phyloP scores from a whole-genome alignment of 1,140 invertebrate genomes.

The Temnothorax curvispinosus region DNA sequence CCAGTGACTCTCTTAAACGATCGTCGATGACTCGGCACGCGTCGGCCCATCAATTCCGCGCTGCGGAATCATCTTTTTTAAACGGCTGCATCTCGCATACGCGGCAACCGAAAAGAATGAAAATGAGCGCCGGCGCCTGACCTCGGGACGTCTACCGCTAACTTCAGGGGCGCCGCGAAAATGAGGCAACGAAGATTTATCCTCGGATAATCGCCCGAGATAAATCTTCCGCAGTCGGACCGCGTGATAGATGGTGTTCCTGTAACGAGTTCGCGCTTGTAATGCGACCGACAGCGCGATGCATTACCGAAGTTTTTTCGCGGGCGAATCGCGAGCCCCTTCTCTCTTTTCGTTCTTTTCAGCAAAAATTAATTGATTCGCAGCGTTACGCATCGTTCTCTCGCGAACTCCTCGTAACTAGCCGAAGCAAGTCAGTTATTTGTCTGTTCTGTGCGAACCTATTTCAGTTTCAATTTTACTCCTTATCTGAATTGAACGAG shows the following conservation, averaged over 20 bases:
- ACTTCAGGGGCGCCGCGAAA: slow-evolving; percentile 27
- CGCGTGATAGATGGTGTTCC: slow-evolving; percentile 49
- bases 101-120: slow-evolving; percentile 1
- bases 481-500: neutral
- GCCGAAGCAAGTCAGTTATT: neutral
- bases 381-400: neutral
- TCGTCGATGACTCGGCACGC: slow-evolving; percentile 28
- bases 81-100: neutral
- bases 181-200: slow-evolving; percentile 52
- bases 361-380: slow-evolving; percentile 17
- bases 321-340: neutral
- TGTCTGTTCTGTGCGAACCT: neutral
- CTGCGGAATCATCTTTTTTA: slow-evolving; percentile 20
- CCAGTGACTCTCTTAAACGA: neutral
- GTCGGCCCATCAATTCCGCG: slow-evolving; percentile 31
- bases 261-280: slow-evolving; percentile 47
- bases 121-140: slow-evolving; percentile 12
- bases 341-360: neutral
- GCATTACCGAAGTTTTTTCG: neutral
- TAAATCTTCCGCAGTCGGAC: neutral
- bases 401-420: neutral
- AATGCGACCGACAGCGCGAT: slow-evolving; percentile 11
- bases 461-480: neutral
- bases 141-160: neutral
- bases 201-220: slow-evolving; percentile 28